These are phyloP conservation scores for Prenolepis imparis DNA, from an alignment of 2,888 invertebrate species.

Conservation along the genomic window DNA sequence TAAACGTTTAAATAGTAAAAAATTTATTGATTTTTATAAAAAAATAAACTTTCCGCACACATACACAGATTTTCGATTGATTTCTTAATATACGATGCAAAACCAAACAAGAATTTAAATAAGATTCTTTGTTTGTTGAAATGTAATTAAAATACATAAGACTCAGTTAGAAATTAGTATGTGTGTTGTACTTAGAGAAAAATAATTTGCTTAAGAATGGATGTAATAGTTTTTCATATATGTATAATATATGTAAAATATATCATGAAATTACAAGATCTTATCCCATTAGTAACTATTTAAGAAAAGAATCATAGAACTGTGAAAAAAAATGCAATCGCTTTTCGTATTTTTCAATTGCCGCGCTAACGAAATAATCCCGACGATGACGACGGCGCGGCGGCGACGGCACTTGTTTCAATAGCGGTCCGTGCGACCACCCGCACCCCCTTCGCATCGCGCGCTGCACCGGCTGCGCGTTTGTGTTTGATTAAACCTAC, in stretches of 20 bases:
- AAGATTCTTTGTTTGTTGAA: neutral
- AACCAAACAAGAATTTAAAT: neutral
- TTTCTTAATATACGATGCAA: neutral
- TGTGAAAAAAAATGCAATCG: neutral
- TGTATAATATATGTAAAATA: neutral
- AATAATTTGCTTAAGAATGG: neutral
- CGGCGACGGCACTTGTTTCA: conserved; percentile 70
- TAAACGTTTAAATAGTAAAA: conserved; percentile 27
- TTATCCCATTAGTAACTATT: neutral
- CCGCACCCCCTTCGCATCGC: conserved; percentile 61
- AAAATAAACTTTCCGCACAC: neutral
- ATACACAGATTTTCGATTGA: neutral
- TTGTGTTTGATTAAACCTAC: conserved; percentile 77
- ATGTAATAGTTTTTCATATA: neutral
- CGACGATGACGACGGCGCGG: conserved; percentile 71
- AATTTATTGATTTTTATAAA: conserved; percentile 19
- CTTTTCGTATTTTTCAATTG: conserved; percentile 82
- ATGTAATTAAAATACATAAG: neutral
- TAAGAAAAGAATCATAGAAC: neutral
- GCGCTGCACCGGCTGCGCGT: conserved; percentile 55
- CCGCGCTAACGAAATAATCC: conserved; percentile 77
- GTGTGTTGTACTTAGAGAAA: neutral
- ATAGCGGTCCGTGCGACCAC: conserved; percentile 68
- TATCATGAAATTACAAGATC: neutral
- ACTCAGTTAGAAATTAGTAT: neutral